Conservation (phyloP, 2,888 invertebrate species). For the Dendrolimus houi region DNA sequence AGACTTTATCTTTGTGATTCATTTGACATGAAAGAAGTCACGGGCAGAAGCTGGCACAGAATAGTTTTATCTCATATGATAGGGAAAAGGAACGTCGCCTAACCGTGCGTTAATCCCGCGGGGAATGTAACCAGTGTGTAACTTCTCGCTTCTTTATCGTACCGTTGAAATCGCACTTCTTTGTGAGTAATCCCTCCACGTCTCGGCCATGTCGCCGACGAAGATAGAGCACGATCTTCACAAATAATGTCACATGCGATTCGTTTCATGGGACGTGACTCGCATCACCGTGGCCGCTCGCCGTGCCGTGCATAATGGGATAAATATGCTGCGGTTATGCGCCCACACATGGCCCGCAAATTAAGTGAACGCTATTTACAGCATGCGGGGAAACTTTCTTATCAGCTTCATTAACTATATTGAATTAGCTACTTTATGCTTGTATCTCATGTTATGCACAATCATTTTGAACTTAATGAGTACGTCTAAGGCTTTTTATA, state of each 20-base stretch:
- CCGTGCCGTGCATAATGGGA: conserved; percentile 73
- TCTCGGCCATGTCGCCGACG: conserved; percentile 71
- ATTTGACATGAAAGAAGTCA: no score
- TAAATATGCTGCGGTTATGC: conserved; percentile 74
- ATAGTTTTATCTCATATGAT: conserved; percentile 1
- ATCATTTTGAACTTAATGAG: no score
- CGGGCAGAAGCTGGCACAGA: not conserved
- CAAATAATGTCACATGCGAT: conserved; percentile 78
- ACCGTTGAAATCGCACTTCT: conserved; percentile 74
- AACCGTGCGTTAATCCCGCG: conserved; percentile 62
- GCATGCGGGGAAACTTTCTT: conserved; percentile 61
- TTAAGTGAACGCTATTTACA: conserved; percentile 69
- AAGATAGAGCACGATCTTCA: conserved; percentile 77
- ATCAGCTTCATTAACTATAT: conserved; percentile 61
- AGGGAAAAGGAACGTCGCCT: conserved; percentile 39
- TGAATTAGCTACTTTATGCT: conserved; percentile 8
- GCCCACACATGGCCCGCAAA: conserved; percentile 70
- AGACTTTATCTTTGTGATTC: no score
- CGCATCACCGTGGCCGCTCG: conserved; percentile 64
- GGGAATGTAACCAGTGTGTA: conserved; percentile 60
- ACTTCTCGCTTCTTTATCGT: conserved; percentile 72
- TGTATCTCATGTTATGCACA: no score
- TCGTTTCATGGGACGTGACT: conserved; percentile 74
- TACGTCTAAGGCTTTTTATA: no score
- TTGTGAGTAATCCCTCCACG: conserved; percentile 75